Percentiles rank a stretch among this genome's conserved stretches.
Conservation (phyloP, 2,113 vertebrate genomes). For the Otolemur garnettii region DNA sequence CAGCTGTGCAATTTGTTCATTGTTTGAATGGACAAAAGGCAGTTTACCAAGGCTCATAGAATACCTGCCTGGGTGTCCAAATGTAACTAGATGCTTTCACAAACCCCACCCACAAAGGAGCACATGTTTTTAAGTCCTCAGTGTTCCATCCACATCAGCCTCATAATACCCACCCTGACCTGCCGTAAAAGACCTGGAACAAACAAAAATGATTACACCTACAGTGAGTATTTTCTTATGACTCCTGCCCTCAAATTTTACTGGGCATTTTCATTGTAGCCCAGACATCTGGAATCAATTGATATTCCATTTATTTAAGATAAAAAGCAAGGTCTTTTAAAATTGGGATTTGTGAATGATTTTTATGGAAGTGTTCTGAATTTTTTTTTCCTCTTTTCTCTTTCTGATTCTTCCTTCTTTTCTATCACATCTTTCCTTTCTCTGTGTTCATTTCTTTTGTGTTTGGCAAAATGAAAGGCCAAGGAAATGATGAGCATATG, state of each 20-base stretch:
- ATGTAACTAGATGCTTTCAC: constrained; percentile 87
- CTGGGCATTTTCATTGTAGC: constrained; percentile 64
- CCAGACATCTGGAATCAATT: constrained; percentile 80
- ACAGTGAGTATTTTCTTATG: constrained; percentile 86
- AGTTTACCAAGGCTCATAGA: constrained; percentile 85
- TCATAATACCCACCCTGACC: constrained; percentile 82
- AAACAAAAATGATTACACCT: constrained; percentile 83
- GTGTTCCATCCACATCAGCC: constrained; percentile 83
- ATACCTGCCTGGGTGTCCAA: constrained; percentile 88
- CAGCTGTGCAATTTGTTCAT: constrained; percentile 86
- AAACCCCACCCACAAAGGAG: constrained; percentile 88
- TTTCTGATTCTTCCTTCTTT: neutral
- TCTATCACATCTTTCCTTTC: neutral
- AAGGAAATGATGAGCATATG: constrained; percentile 74
- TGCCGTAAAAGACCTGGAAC: constrained; percentile 85
- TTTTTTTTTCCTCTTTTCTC: neutral
- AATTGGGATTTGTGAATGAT: constrained; percentile 66
- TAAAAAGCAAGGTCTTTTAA: constrained; percentile 73
- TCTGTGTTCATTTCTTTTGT: constrained; percentile 34
- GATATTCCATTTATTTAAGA: constrained; percentile 82
- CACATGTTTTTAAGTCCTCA: constrained; percentile 85
- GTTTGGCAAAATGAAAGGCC: constrained; percentile 67
- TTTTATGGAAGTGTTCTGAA: constrained; percentile 62
- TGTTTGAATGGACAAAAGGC: constrained; percentile 87
- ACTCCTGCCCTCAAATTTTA: constrained; percentile 71